Base-by-base conservation (phyloP, 2,888 invertebrate species). In the Drosophila testacea region DNA sequence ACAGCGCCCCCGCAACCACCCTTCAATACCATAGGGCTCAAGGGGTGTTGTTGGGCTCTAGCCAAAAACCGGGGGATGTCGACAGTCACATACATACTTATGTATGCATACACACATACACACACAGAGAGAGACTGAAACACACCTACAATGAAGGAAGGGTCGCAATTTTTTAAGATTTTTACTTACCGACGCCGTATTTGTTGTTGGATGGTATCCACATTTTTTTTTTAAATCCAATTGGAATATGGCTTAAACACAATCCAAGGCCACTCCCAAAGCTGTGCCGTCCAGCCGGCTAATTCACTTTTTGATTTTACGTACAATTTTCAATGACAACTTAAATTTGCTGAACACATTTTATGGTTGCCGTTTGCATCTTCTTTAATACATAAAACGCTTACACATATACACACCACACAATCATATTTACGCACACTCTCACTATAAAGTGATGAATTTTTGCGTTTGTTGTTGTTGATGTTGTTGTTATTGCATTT, bases 201-300 rank as follows among this genome's bases (percentile, higher is more conserved):
- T 92, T 92, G 80, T 92, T 92, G 77, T 92, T 92, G 57, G 92
- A 91, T 75, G 92, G 90, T 91, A 92, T 92, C 92, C 92, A 92
- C 92, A 92, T 92, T 83, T 88, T 88, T 44, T 52, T 27, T 44
- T 16, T 44, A 48, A 79, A 48, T 79, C 65, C 63, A 74, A 78
- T 69, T 69, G 69, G 66, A 73, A 67, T 69, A 41, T 55, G 66
- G 54, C 61, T 50, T 47, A 73, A 22, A 42, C 48, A 56, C 59
- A 73, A 60, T 72, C 62, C 75, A 72, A 74, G 66, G 78, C 78
- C 78, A 78, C 78, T 78, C 78, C 77, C 77, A 69, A 63, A 62
- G 36, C 57, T 44, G 34, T 52, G 57, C 51, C 50, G 48, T 73
- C 11, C 71, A 56, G 62, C 71, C 62, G 64, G 57, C 36, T 69